Evolutionary conservation across 2,113 vertebrate genomes (phyloP), one percentile per base, ranked within the genome.

Genomic region (Ctenomys sociabilis): DNA sequence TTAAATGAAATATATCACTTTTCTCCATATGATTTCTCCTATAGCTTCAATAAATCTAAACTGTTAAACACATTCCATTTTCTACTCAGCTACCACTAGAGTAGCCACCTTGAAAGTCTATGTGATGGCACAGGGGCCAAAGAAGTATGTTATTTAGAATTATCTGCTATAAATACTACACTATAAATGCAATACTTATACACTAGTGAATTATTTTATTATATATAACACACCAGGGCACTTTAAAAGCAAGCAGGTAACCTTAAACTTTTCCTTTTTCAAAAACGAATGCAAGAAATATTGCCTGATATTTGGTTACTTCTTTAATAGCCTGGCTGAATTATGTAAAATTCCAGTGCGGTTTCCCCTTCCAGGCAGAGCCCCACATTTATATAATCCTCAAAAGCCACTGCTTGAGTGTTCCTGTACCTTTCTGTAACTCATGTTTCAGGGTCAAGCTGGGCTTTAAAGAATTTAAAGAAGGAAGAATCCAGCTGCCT

Each of bases 231-330:
- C 32, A 85, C 32, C 59, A 78, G 59, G 85, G 13, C 7, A 94
- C 26, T 86, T 93, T 85, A 73, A 86, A 92, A 95, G 52, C 81
- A 89, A 72, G 61, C 49, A 94, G 57, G 95, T 95, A 80, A 92
- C 90, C 75, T 85, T 92, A 95, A 94, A 61, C 54, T 73, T 91
- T 83, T 81, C 66, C 59, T 94, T 32, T 91, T 93, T 59, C 82
- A 91, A 93, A 96, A 94, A 75, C 91, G 1, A 54, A n/a, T 63
- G 17, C 78, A 85, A 90, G 85, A 95, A 95, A 49, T 73, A 52
- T 22, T 92, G 92, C 95, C 13, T 95, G 82, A 73, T 88, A 95
- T 90, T 90, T 88, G 78, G 61, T 95, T 95, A 94, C 90, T 92
- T 92, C 87, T 90, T 95, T 93, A 91, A 90, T 49, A 88, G 93